Base-by-base conservation (phyloP, 2,797 vertebrate species). In the Macropodus opercularis region DNA sequence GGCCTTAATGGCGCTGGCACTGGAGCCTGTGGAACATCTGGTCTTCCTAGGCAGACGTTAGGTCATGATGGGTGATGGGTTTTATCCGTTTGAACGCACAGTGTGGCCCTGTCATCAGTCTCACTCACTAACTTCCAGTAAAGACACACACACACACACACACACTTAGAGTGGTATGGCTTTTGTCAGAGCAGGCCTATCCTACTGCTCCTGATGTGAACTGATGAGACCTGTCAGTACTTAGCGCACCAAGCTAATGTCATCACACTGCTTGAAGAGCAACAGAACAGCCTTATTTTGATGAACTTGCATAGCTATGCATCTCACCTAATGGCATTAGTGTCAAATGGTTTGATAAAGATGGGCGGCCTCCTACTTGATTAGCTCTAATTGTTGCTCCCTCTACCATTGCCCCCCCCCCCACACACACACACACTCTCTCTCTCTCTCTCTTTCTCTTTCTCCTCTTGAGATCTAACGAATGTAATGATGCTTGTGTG, bases 261-360 rank as follows among this genome's bases (percentile, higher is more conserved):
- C 79, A 88, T 87, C 85, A 79, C 29, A 10, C 66, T 76, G 63
- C 76, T 80, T 69, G 84, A 77, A 69, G 65, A 79, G 67, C 81
- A 78, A n/a, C n/a, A n/a, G n/a, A n/a, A 62, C 60, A 24, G 50
- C 34, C 67, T 77, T 90, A 87, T 91, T 92, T 88, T 87, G 56
- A 89, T 91, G 77, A 92, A 84, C 79, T 81, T 24, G 47, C 84
- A 89, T 89, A 79, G 81, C 88, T 85, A 84, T 92, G 88, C 80
- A 83, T 90, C 90, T 90, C 68, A 70, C 66, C 86, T 91, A 91
- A 91, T 88, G 62, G 54, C 85, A 90, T 91, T 85, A 90, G 80
- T 79, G 82, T 90, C 89, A 85, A 83, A 86, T 76, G 79, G 85
- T 83, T 84, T 85, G 87, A 90, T 89, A 85, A 83, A 89, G 85